Evolutionary conservation across 2,888 invertebrate species (phyloP).

Genomic region (Macaria liturata): DNA sequence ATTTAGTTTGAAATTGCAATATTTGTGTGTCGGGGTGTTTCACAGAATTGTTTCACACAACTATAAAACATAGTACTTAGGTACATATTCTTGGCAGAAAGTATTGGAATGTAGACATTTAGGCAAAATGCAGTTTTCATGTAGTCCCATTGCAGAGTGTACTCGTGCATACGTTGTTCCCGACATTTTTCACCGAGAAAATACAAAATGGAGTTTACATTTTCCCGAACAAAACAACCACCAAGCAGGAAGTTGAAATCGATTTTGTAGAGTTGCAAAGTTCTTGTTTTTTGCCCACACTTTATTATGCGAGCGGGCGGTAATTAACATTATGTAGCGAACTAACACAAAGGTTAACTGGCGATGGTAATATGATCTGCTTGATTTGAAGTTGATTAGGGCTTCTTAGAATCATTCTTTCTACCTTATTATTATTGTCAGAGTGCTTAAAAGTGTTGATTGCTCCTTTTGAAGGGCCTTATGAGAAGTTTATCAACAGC

Average conservation of each 20-base stretch:
- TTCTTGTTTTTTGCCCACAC: constrained; percentile 7
- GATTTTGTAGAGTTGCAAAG: constrained; percentile 15
- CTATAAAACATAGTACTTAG: no score
- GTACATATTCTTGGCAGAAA: background rate
- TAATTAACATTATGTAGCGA: constrained; percentile 11
- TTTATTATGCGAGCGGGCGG: constrained; percentile 28
- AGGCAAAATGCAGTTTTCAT: constrained; percentile 15
- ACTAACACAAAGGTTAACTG: constrained; percentile 7
- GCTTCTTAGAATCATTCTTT: no score
- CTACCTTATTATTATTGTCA: no score
- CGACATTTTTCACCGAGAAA: constrained; percentile 20
- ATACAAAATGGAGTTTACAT: constrained; percentile 22
- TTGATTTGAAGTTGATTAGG: constrained; percentile 7
- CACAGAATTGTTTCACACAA: constrained; percentile 8
- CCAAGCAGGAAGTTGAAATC: constrained; percentile 9
- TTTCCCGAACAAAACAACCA: constrained; percentile 11
- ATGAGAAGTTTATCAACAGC: no score
- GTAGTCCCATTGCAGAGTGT: constrained; percentile 15
- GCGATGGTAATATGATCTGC: constrained; percentile 7
- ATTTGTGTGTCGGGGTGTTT: background rate
- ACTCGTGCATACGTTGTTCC: constrained; percentile 10
- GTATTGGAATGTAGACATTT: background rate
- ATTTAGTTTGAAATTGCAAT: constrained; percentile 7
- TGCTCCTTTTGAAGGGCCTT: no score
- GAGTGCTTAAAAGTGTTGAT: no score